Conservation (phyloP, 2,797 vertebrate species). For the Cottoperca gobio region DNA sequence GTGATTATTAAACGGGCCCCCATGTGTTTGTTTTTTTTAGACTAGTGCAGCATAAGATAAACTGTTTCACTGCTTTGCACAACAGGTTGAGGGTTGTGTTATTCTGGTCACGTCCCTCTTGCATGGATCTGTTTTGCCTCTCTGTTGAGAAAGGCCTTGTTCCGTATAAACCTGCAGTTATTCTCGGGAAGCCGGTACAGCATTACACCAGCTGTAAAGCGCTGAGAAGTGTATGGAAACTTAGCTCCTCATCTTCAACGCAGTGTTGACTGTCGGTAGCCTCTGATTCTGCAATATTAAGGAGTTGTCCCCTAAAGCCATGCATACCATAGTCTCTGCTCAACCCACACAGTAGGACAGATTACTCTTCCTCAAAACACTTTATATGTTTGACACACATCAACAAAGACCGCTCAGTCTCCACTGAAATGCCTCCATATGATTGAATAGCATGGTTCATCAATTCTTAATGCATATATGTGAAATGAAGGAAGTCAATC, state of each 20-base stretch:
- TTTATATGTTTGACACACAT: constrained; percentile 47
- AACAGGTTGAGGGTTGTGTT: constrained; percentile 48
- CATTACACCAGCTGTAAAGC: constrained; percentile 34
- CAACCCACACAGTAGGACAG: constrained; percentile 12
- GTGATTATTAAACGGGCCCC: constrained; percentile 17
- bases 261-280: constrained; percentile 30
- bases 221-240: constrained; percentile 38
- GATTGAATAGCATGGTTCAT: constrained; percentile 62
- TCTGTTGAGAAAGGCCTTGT: constrained; percentile 52
- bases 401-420: constrained; percentile 41
- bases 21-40: constrained; percentile 9
- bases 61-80: constrained; percentile 17
- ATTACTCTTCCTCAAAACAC: constrained; percentile 20
- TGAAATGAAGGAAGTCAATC: constrained; percentile 70
- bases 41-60: constrained; percentile 15
- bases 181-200: constrained; percentile 58
- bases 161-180: constrained; percentile 40
- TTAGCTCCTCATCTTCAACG: constrained; percentile 39
- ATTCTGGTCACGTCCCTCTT: constrained; percentile 32
- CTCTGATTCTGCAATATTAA: constrained; percentile 10
- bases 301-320: constrained; percentile 5
- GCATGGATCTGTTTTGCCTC: constrained; percentile 56
- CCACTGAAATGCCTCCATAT: constrained; percentile 53
- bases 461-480: constrained; percentile 76
- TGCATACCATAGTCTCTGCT: constrained; percentile 8